Percentiles rank a stretch among this genome's conserved stretches.
phyloP scores from a whole-genome alignment of 2,113 vertebrate genomes.

The Haplotaxodon microlepis region DNA sequence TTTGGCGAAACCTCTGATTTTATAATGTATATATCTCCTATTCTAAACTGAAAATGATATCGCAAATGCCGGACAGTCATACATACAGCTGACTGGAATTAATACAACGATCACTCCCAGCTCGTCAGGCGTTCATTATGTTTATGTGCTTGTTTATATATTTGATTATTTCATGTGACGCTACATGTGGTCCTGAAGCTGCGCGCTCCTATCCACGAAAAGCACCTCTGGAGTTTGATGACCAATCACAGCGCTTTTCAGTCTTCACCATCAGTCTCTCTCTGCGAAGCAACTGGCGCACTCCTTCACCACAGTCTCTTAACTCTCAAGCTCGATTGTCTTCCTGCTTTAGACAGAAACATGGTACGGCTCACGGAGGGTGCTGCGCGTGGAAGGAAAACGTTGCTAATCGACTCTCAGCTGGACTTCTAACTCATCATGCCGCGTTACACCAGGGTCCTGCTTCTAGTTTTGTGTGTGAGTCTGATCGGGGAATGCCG shows the following conservation, averaged over 20 bases:
- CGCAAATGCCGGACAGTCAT: not conserved
- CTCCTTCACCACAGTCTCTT: not conserved
- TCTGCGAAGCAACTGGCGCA: not conserved
- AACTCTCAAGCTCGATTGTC: not conserved
- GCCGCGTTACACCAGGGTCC: slow-evolving; percentile 70
- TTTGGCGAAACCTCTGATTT: not conserved
- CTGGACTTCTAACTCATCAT: slow-evolving; percentile 65
- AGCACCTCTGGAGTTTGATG: not conserved
- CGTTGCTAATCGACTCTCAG: not conserved
- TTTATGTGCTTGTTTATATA: not conserved
- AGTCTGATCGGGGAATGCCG: slow-evolving; percentile 74
- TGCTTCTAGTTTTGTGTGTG: slow-evolving; percentile 75
- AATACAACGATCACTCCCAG: not conserved
- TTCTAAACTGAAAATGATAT: not conserved
- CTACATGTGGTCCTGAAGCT: slow-evolving; percentile 44
- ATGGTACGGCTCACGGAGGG: slow-evolving; percentile 32
- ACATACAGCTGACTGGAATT: not conserved
- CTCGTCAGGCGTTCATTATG: not conserved
- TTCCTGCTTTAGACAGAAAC: not conserved
- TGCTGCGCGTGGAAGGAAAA: not conserved
- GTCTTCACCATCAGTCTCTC: slow-evolving; percentile 8
- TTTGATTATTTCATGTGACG: not conserved
- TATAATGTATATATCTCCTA: not conserved
- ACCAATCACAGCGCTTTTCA: slow-evolving; percentile 50
- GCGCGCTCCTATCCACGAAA: not conserved